Base-by-base conservation (phyloP, 2,797 vertebrate genomes). In the Melanotaenia pygmaea region DNA sequence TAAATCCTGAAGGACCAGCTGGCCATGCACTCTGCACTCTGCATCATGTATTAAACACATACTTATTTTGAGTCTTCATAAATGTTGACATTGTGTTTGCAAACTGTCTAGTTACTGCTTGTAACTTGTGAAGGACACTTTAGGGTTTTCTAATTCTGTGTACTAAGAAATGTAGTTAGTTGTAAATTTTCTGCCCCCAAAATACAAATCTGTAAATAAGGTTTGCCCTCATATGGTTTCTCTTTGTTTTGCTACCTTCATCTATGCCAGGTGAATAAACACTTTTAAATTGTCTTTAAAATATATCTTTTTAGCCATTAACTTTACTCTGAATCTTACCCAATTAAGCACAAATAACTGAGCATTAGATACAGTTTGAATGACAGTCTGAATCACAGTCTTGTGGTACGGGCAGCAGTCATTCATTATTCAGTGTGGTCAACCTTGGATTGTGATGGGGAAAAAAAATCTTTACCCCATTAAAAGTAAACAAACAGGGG, bases 401-500 rank as follows among this genome's bases (percentile, higher is more conserved):
- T 26, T 73, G 74, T 50, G 61, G 63, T 79, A 77, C 67, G 65
- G 67, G 67, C 59, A 71, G 70, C 71, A 76, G 63, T 73, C 70
- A 54, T 85, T 91, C 76, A 80, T 85, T 89, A 86, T 87, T 87
- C 71, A 78, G 22, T 35, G 61, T 72, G 70, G 77, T 80, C 79
- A 86, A 85, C 71, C 65, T 86, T 83, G 79, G 76, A 86, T 78
- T 79, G 79, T 77, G 63, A 74, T 30, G 73, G 68, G 37, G 14
- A 3, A 30, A 34, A 59, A 72, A 61, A 45, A 45, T 76, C 74
- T 76, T 73, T 70, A 71, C 72, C 69, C 86, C 74, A 88, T 87
- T 88, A 88, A 84, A 87, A 86, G 80, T 87, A 89, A 91, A 92
- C 88, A 84, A 89, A 91, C 86, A 75, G 79, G 75, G 78, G 79